A percentile compares a stretch with the other conserved stretches of the same genome.
Conservation (phyloP, 2,113 vertebrate genomes). For the Manacus vitellinus region DNA sequence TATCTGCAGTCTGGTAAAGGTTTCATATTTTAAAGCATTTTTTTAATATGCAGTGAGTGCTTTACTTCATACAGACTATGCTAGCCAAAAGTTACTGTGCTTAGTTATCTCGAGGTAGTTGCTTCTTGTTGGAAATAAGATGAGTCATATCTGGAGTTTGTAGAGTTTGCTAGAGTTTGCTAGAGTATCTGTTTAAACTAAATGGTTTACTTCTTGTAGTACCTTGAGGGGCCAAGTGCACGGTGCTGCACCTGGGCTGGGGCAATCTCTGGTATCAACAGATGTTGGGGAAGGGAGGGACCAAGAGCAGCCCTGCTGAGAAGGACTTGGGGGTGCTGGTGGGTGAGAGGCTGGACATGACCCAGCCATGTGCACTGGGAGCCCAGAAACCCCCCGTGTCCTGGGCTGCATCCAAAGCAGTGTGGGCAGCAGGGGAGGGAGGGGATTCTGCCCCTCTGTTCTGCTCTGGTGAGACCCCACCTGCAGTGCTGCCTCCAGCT, state of each 20-base stretch:
- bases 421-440: not conserved
- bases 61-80: not conserved
- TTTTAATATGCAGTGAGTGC: not conserved
- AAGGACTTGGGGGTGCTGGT: not conserved
- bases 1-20: not conserved
- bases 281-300: not conserved
- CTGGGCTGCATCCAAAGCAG: not conserved
- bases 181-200: not conserved
- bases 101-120: not conserved
- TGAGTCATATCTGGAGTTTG: not conserved
- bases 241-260: not conserved
- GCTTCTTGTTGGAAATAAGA: not conserved
- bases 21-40: not conserved
- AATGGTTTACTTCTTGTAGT: not conserved
- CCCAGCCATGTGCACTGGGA: not conserved
- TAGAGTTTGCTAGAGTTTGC: not conserved
- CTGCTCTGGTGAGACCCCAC: not conserved
- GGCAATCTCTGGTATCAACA: fast-evolving
- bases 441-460: not conserved
- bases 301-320: not conserved
- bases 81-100: not conserved
- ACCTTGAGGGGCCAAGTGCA: not conserved
- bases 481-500: not conserved
- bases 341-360: not conserved
- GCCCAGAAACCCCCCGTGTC: not conserved